Conservation (phyloP, 2,113 vertebrate genomes). For the Carassius auratus region DNA sequence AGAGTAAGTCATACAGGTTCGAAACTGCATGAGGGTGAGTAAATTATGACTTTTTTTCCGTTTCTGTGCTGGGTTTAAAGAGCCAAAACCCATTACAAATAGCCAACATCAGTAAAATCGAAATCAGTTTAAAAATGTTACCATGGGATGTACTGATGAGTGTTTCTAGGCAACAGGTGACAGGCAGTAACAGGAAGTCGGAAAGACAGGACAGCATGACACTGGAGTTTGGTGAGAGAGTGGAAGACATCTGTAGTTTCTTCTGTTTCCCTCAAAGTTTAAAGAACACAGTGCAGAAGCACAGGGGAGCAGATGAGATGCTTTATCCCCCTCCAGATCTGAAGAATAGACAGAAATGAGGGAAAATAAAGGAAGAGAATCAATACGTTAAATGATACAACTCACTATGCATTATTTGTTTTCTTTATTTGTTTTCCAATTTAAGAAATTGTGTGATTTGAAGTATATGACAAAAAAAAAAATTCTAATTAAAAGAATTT, state of each 20-base stretch:
- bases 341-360: conserved; percentile 52
- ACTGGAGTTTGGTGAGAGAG: conserved; percentile 49
- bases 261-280: conserved; percentile 62
- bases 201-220: conserved; percentile 39
- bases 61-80: conserved; percentile 3
- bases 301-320: conserved; percentile 60
- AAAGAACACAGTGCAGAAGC: conserved; percentile 67
- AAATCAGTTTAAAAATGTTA: neutral
- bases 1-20: neutral
- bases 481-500: no score
- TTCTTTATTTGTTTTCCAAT: neutral
- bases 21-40: neutral
- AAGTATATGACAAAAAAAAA: neutral
- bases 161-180: conserved; percentile 47
- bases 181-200: conserved; percentile 42
- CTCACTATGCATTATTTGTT: neutral
- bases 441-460: no score
- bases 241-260: conserved; percentile 70
- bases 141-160: conserved; percentile 13
- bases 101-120: neutral
- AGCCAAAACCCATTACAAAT: neutral
- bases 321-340: conserved; percentile 74
- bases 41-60: neutral
- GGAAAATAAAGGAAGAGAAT: conserved; percentile 20
- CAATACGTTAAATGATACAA: neutral